Evolutionary conservation across 2,888 invertebrate species (phyloP).

Genomic region (Sphaeridia pumilis): DNA sequence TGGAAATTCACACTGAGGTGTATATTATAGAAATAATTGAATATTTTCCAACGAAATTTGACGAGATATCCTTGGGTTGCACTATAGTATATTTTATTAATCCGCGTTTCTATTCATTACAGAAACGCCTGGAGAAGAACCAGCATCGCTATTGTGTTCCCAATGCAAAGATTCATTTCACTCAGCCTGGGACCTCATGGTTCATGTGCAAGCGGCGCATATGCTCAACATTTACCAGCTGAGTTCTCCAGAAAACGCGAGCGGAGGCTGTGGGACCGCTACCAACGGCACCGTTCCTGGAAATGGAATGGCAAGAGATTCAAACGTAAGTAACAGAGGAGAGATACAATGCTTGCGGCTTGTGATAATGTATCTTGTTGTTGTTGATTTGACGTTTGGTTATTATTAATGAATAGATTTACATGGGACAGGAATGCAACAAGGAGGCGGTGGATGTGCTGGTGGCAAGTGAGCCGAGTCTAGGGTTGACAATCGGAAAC

Average conservation of each 20-base stretch:
- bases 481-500: constrained; percentile 11
- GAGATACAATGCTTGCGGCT: no score
- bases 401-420: background rate
- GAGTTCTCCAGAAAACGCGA: constrained; percentile 38
- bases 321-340: constrained; percentile 9
- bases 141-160: constrained; percentile 50
- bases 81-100: no score
- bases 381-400: background rate
- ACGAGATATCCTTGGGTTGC: no score
- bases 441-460: constrained; percentile 6
- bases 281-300: background rate
- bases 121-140: constrained; percentile 36
- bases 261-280: no score
- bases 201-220: constrained; percentile 55
- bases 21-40: no score
- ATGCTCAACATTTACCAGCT: constrained; percentile 56
- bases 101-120: no score
- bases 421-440: background rate
- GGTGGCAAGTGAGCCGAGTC: constrained; percentile 6
- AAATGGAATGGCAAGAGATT: constrained; percentile 3
- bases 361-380: background rate
- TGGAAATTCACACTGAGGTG: no score
- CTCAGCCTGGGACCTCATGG: constrained; percentile 57
- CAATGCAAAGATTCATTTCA: constrained; percentile 55
- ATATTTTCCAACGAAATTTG: no score